Evolutionary conservation across 2,113 vertebrate genomes (phyloP).

Genomic region (Camelus dromedarius): DNA sequence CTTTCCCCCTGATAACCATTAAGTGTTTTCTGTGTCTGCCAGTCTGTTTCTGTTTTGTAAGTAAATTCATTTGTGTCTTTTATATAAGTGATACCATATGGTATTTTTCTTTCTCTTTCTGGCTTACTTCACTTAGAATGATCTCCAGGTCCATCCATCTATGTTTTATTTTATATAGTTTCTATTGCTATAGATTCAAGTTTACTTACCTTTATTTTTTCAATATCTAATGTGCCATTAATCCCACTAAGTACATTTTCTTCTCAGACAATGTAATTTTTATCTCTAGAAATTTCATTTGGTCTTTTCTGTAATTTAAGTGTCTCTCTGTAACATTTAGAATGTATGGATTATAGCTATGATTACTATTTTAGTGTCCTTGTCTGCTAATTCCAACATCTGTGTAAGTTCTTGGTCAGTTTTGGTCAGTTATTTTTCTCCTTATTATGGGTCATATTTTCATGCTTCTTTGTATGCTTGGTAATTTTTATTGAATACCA

Average conservation of each 20-base stretch:
- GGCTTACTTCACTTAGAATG: too few species aligned
- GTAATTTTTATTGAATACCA: neutral
- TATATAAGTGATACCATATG: too few species aligned
- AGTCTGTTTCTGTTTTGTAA: too few species aligned
- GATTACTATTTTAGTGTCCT: neutral
- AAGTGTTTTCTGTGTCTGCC: too few species aligned
- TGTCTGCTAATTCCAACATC: neutral
- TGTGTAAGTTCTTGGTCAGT: neutral
- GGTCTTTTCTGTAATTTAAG: neutral
- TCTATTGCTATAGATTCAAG: neutral
- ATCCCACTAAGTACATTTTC: neutral
- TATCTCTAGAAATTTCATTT: neutral
- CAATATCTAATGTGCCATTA: neutral
- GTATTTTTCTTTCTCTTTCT: too few species aligned
- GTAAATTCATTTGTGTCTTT: too few species aligned
- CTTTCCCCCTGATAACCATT: too few species aligned
- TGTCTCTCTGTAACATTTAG: neutral
- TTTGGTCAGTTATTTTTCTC: neutral
- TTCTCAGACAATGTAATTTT: neutral
- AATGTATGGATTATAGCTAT: neutral
- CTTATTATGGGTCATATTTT: neutral
- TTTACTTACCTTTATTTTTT: neutral
- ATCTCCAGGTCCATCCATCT: neutral
- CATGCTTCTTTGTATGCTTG: neutral
- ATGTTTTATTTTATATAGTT: neutral